Percentiles rank a stretch among this genome's conserved stretches.
These are phyloP conservation scores for Pheosia tremula DNA, from an alignment of 2,888 invertebrate genomes.

Conservation along the genomic window DNA sequence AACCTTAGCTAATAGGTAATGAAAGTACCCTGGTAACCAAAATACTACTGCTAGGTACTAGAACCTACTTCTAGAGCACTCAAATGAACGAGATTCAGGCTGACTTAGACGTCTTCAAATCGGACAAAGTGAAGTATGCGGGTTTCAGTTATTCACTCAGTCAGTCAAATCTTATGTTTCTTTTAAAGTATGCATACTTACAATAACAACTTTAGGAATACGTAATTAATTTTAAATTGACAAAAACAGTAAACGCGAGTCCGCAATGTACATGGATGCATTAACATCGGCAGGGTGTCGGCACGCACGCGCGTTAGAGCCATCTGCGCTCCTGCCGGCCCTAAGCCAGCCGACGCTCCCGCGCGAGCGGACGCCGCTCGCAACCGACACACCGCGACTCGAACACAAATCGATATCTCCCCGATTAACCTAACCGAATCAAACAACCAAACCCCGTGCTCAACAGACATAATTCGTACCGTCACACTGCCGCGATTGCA, in stretches of 20 bases:
- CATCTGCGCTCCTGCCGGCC: conserved; percentile 62
- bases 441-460: conserved; percentile 46
- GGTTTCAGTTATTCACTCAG: no score
- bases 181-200: no score
- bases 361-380: conserved; percentile 64
- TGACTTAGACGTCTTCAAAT: no score
- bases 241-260: conserved; percentile 18
- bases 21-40: no score
- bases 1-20: no score
- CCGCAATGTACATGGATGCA: conserved; percentile 51
- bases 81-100: no score
- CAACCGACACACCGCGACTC: conserved; percentile 46
- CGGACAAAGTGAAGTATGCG: no score
- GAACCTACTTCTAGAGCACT: no score
- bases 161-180: no score
- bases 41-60: no score
- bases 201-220: no score
- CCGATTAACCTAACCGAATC: conserved; percentile 56
- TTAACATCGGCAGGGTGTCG: conserved; percentile 51
- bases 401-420: conserved; percentile 70
- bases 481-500: conserved; percentile 31
- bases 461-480: conserved; percentile 36
- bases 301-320: conserved; percentile 70
- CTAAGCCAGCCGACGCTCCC: conserved; percentile 63
- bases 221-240: background rate